These are phyloP conservation scores for Aurelia coerulea DNA, from an alignment of 30 jellyfish, hydroid and myxozoan genomes.

Conservation along the genomic window DNA sequence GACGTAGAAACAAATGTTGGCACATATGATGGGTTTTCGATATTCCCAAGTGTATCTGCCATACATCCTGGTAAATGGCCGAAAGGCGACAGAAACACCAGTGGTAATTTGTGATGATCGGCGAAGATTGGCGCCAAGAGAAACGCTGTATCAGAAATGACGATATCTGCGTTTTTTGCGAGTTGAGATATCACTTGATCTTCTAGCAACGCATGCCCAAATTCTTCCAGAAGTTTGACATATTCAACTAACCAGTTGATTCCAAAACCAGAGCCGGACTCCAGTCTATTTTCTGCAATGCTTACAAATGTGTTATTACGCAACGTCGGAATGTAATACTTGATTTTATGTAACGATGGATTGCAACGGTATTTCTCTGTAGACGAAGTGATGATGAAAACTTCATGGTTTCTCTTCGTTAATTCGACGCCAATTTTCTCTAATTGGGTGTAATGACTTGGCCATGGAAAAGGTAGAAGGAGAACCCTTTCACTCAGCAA, in stretches of 20 bases:
- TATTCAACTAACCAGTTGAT: conserved; percentile 61
- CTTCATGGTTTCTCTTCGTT: conserved; percentile 52
- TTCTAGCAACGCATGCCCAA: conserved; percentile 52
- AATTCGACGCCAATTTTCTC: conserved; percentile 67
- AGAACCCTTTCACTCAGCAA: conserved; percentile 3
- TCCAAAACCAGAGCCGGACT: conserved; percentile 57
- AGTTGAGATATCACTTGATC: conserved; percentile 13
- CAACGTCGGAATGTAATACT: conserved; percentile 19
- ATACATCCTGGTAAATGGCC: conserved; percentile 68
- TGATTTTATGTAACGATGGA: background rate
- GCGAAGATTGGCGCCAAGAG: conserved; percentile 63
- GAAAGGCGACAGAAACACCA: conserved; percentile 64
- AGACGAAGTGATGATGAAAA: conserved; percentile 40
- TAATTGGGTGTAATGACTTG: conserved; percentile 63
- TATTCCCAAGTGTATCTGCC: conserved; percentile 58
- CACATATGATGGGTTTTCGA: conserved; percentile 60
- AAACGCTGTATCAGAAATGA: conserved; percentile 60
- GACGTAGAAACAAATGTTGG: conserved; percentile 62
- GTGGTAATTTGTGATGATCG: conserved; percentile 56
- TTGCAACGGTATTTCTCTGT: conserved; percentile 43
- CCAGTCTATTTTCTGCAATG: conserved; percentile 57
- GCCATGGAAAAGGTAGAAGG: conserved; percentile 81
- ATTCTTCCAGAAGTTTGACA: conserved; percentile 12
- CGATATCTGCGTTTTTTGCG: conserved; percentile 55
- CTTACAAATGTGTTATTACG: conserved; percentile 43